Evolutionary conservation across 2,113 vertebrate genomes (phyloP), one percentile per base, ranked within the genome.

Genomic region (Otolemur garnettii): DNA sequence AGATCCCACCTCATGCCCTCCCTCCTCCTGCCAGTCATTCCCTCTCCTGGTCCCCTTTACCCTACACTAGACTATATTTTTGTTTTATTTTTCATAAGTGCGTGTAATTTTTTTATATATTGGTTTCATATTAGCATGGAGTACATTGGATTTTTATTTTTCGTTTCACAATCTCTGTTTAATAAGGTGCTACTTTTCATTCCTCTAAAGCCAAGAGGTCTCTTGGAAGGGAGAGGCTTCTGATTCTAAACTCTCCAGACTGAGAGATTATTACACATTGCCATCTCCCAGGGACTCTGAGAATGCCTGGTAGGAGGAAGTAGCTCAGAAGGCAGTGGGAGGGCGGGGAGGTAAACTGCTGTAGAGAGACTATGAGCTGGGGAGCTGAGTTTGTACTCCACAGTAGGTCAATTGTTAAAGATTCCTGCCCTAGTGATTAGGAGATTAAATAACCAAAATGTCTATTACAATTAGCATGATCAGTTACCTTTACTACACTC

Each of bases 161-260:
- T 10, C 8, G 7, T 50, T 50, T 50, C 45, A 35, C 9, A 26
- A 0, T 50, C 28, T 38, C 66, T 85, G 87, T 93, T 81, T 77
- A 71, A 87, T 26, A 53, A 87, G 21, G 35, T 30, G 38, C 14
- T 78, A 59, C 57, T 68, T 90, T 77, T 80, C 24, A 79, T 93
- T 92, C n/a, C 55, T 75, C 60, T 90, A 82, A 94, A 64, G 81
- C 33, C 59, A 92, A 57, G 77, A 92, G 50, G 50, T 59, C 77
- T 24, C 24, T 84, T 7, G 10, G 64, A 64, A 88, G 77, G 33
- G 26, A 97, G 60, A 74, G 45, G 19, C 28, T 57, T 35, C n/a
- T 28, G 4, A 24, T 22, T 21, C 38, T 60, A 13, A 95, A 93
- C 38, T 57, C 33, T 55, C 60, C 45, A 55, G 81, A n/a, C 4